Base-by-base conservation (phyloP, 2,888 invertebrate genomes). In the Cabera pusaria region DNA sequence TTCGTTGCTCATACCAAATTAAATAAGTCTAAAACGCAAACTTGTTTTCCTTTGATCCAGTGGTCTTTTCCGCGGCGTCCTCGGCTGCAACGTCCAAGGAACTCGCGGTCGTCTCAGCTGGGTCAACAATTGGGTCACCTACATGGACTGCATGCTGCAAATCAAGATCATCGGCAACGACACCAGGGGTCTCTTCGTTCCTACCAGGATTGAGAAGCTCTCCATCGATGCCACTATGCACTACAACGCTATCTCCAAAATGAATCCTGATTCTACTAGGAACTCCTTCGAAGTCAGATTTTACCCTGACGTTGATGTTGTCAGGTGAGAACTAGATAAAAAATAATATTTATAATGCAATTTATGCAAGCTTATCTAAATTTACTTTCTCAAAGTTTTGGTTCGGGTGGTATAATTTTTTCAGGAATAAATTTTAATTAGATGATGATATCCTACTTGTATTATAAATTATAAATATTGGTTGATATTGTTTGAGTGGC, bases 131-230 rank as follows among this genome's bases (percentile, higher is more conserved):
- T 98, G 97, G 97, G 93, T 95, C 3, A 91, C 95, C 1, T 96
- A 96, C 74, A 91, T 98, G 83, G 97, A 98, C 80, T 94, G 95
- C 17, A 94, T 98, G 93, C 87, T 98, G 6, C 97, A 98, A 76
- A 92, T 95, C 58, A 91, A 93, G 57, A 92, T 97, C 27, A 71
- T 96, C 11, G 91, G 92, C 11, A 89, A 92, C 37, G 92, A 93
- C 49, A 91, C 93, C 0, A 90, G 95, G 11, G 91, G 93, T 1
- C 90, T 96, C 2, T 90, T 93, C 59, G 90, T 96, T 0, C 96
- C 97, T 0, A 95, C 95, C 0, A 91, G 93, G 34, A 93, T 96
- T 14, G 91, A 93, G 56, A 93, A 90, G 58, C 70, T 95, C 0
- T 89, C 91, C 6, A 94, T 96, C 21, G 92, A 95, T 59, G 93